Base-by-base conservation (phyloP, 2,113 vertebrate species). In the Chinchilla lanigera region DNA sequence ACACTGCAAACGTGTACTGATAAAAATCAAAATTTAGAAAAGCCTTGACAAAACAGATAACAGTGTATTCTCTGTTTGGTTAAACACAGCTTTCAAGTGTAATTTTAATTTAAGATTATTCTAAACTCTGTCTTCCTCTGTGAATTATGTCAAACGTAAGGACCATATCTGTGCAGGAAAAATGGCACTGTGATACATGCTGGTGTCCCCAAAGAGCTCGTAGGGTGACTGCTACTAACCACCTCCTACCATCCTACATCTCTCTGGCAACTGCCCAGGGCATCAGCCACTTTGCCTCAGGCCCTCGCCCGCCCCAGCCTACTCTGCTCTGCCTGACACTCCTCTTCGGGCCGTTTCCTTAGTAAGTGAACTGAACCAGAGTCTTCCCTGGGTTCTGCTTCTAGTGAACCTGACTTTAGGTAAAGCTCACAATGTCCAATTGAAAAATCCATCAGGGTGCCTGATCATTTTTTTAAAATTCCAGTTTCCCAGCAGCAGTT, bases 141-240 rank as follows among this genome's bases (percentile, higher is more conserved):
- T 94, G 58, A 92, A 58, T 54, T 44, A 67, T 67, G 44, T 75
- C 56, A 65, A 26, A 73, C 17, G 24, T 61, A 24, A 89, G 22
- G 47, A 26, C 14, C 28, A 2, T 11, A 3, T 77, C 38, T 63
- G 50, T 14, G 33, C 22, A 12, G 30, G 22, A 54, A 35, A 58
- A 35, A 47, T 47, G 30, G 24, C 24, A 1, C 19, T 61, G 13
- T 1, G 2, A 1, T 2, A 1, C 5, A 13, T 5, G 5, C 5
- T 38, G 33, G 9, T 22, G 41, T 38, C 41, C 14, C 47, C 11
- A 2, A 9, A 22, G 26, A 38, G 28, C 26, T 44, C 10, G 8
- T 17, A 26, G 1, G 8, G 14, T 35, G 41, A 71, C 54, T 3
- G 3, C 22, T 89, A 16, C 20, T 22, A 17, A 93, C 26, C 44